Conservation (phyloP, 1,140 invertebrate genomes). For the Teleopsis dalmanni region DNA sequence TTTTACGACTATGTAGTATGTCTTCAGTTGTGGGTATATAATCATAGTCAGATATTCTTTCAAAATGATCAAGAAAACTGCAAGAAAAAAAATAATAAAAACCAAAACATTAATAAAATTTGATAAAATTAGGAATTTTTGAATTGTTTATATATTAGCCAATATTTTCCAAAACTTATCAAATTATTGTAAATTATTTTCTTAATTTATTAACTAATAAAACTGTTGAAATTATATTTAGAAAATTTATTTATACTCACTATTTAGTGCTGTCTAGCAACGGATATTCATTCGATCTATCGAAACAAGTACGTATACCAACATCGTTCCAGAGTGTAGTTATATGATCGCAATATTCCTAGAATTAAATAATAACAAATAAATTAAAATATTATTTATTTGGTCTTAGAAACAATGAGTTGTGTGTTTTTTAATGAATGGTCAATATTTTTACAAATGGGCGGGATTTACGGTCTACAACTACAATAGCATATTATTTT, state of each 20-base stretch:
- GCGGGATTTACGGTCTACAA: no score
- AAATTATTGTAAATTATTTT: background rate
- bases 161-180: background rate
- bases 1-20: constrained; percentile 61
- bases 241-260: constrained; percentile 44
- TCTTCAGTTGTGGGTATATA: constrained; percentile 63
- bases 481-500: no score
- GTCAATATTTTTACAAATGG: no score
- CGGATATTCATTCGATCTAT: constrained; percentile 69
- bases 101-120: background rate
- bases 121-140: background rate
- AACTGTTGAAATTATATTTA: background rate
- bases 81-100: constrained; percentile 13
- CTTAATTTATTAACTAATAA: background rate
- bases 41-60: constrained; percentile 50
- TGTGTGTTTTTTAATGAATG: background rate
- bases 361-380: constrained; percentile 15
- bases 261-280: constrained; percentile 77
- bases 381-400: background rate
- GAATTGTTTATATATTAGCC: background rate
- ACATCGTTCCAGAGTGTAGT: constrained; percentile 54
- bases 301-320: constrained; percentile 63
- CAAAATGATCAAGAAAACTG: constrained; percentile 62
- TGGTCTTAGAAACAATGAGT: background rate
- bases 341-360: constrained; percentile 64